phyloP scores from a whole-genome alignment of 2,797 vertebrate species.

The Chloroceryle amazona region DNA sequence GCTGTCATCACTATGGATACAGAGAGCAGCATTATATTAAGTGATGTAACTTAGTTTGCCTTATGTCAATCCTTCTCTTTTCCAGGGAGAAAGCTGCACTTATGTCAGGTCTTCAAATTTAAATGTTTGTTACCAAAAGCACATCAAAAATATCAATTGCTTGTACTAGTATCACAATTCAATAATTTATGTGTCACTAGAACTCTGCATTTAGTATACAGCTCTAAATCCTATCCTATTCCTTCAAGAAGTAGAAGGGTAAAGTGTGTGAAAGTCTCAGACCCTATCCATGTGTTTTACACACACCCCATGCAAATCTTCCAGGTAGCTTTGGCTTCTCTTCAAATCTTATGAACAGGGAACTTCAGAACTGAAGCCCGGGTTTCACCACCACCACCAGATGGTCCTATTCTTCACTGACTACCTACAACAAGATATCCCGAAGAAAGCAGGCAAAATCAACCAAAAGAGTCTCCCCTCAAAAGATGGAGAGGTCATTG shows the following conservation, averaged over 20 bases:
- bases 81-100: neutral
- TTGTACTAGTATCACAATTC: neutral
- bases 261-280: neutral
- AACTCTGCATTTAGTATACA: neutral
- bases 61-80: neutral
- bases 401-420: neutral
- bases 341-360: neutral
- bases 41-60: neutral
- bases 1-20: neutral
- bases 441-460: neutral
- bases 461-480: fast-evolving
- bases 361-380: neutral
- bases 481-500: neutral
- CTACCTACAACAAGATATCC: neutral
- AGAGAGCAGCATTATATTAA: neutral
- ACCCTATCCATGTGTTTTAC: neutral
- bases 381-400: neutral
- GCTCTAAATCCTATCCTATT: neutral
- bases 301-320: neutral
- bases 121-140: neutral
- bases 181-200: neutral
- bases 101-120: neutral
- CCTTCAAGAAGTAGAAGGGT: neutral
- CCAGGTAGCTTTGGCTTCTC: neutral
- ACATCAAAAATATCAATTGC: neutral